These are phyloP conservation scores for Caenorhabditis latens DNA, from an alignment of 1,140 invertebrate genomes.

Conservation along the genomic window DNA sequence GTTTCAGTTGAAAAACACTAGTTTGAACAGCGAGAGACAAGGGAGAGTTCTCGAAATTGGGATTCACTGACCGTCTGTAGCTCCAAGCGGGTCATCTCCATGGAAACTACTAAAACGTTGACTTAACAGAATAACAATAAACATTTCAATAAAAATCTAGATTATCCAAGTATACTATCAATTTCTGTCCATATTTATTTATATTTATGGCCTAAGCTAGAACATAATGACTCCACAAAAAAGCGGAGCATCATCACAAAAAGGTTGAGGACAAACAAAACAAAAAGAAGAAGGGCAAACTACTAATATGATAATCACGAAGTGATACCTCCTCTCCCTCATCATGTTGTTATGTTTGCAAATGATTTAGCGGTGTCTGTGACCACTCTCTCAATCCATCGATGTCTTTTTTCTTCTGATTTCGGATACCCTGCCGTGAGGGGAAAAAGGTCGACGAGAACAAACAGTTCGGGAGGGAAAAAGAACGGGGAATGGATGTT, in stretches of 20 bases:
- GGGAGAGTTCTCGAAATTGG: too few species aligned
- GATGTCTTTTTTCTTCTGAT: slow-evolving; percentile 9
- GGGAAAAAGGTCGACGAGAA: slow-evolving; percentile 38
- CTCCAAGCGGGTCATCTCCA: too few species aligned
- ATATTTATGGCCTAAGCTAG: not conserved
- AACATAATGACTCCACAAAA: not conserved
- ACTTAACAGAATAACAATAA: too few species aligned
- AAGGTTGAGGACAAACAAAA: slow-evolving; percentile 2
- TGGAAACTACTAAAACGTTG: too few species aligned
- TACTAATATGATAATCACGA: slow-evolving; percentile 56
- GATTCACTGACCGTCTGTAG: too few species aligned
- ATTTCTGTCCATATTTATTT: not conserved
- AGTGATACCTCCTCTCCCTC: slow-evolving; percentile 13
- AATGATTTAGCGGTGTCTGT: slow-evolving; percentile 52
- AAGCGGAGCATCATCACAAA: not conserved
- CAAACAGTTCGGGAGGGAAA: slow-evolving; percentile 26
- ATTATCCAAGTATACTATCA: not conserved
- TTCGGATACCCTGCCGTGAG: slow-evolving; percentile 37
- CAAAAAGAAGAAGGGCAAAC: slow-evolving; percentile 46
- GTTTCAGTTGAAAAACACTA: too few species aligned
- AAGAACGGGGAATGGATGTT: not conserved
- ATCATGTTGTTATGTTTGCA: slow-evolving; percentile 50
- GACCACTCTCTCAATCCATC: not conserved
- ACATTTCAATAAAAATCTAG: too few species aligned
- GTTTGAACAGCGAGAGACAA: too few species aligned